phyloP scores from a whole-genome alignment of 2,797 vertebrate species.

The Acomys russatus region DNA sequence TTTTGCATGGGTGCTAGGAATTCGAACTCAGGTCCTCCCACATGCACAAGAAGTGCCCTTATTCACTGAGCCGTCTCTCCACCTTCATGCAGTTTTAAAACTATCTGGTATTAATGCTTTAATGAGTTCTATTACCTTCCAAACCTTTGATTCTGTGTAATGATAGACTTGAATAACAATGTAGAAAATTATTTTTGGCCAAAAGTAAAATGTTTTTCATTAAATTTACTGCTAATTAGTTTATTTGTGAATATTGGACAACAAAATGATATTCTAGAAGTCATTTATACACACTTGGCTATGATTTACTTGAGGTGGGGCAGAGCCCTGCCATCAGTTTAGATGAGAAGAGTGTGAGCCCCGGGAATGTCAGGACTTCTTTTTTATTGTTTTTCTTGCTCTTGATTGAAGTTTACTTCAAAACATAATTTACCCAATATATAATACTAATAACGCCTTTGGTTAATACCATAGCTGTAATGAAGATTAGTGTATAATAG shows the following conservation, averaged over 20 bases:
- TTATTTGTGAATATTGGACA: neutral
- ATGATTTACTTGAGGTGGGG: slow-evolving; percentile 18
- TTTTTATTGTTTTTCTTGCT: neutral
- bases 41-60: neutral
- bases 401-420: neutral
- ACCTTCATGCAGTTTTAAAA: neutral
- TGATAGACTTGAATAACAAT: slow-evolving; percentile 1
- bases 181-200: slow-evolving; percentile 12
- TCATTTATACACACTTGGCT: neutral
- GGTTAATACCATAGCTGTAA: slow-evolving; percentile 5
- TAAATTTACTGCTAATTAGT: neutral
- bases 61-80: too few species aligned
- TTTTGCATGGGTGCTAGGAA: neutral
- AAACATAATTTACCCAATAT: neutral
- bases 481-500: neutral
- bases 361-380: neutral
- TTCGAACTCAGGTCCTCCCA: neutral
- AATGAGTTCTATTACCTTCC: neutral
- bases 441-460: neutral
- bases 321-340: neutral
- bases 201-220: slow-evolving; percentile 16
- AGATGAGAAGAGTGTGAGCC: neutral
- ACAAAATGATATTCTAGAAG: neutral
- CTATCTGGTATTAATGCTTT: neutral
- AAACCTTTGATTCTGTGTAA: neutral